Percentiles rank a stretch among this genome's conserved stretches.
Conservation (phyloP, 1,140 invertebrate species). For the Sycobia sp. region DNA sequence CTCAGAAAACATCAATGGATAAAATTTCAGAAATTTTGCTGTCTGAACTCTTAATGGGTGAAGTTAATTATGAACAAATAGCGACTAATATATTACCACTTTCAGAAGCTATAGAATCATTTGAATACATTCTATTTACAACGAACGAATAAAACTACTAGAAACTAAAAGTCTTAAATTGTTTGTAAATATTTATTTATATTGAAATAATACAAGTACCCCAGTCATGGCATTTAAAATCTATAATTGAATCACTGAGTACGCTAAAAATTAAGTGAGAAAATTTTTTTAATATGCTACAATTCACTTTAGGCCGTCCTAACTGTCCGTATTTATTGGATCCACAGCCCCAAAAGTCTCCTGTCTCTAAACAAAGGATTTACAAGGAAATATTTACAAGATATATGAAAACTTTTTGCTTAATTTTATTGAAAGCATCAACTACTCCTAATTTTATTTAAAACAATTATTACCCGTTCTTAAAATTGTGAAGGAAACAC, state of each 20-base stretch:
- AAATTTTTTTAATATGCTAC: slow-evolving; percentile 39
- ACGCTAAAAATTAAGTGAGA: slow-evolving; percentile 40
- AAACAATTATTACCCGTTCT: slow-evolving; percentile 18
- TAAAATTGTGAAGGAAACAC: slow-evolving; percentile 70
- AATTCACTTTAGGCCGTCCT: slow-evolving; percentile 49
- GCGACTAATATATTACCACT: slow-evolving; percentile 42
- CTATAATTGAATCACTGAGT: slow-evolving; percentile 35
- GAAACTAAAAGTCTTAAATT: background rate
- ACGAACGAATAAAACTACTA: slow-evolving; percentile 23
- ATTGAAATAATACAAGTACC: slow-evolving; percentile 40
- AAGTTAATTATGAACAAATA: background rate
- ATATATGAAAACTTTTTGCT: no score
- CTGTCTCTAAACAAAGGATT: slow-evolving; percentile 36
- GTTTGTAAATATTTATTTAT: no score
- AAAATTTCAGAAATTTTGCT: background rate
- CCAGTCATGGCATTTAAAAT: slow-evolving; percentile 55
- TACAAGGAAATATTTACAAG: background rate
- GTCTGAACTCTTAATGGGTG: background rate
- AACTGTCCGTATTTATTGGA: slow-evolving; percentile 78
- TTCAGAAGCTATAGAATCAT: slow-evolving; percentile 6
- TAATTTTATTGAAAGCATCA: no score
- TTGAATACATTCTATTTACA: background rate
- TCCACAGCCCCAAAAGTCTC: slow-evolving; percentile 71
- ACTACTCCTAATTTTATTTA: slow-evolving; percentile 8
- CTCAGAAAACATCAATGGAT: background rate